Conservation (phyloP, 2,113 vertebrate species). For the Pitta sordida region DNA sequence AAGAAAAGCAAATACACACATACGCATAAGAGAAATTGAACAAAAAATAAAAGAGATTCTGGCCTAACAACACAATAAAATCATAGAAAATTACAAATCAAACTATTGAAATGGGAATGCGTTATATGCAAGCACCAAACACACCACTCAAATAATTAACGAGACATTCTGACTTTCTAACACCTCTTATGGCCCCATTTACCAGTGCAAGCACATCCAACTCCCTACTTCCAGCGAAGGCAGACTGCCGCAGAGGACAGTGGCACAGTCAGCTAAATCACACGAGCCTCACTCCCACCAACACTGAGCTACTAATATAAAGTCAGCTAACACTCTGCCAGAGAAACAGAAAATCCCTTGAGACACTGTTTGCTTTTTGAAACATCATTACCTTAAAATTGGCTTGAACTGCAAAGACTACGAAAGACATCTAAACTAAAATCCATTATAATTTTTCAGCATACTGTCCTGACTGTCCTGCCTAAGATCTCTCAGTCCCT, state of each 20-base stretch:
- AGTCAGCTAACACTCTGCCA: rapidly evolving
- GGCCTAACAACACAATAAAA: neutral
- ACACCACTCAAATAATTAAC: neutral
- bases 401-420: neutral
- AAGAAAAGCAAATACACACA: neutral
- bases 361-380: neutral
- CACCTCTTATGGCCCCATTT: rapidly evolving
- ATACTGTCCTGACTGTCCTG: neutral
- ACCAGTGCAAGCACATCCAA: rapidly evolving
- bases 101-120: neutral
- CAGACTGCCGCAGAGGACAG: neutral
- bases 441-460: neutral
- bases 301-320: neutral
- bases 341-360: neutral
- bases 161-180: neutral
- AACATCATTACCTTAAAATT: neutral
- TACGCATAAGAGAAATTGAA: rapidly evolving
- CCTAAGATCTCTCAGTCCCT: neutral
- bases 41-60: neutral
- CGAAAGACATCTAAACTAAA: neutral
- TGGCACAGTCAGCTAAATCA: neutral
- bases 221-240: neutral
- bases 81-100: neutral
- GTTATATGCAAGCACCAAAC: neutral
- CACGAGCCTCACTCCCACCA: neutral